phyloP scores from a whole-genome alignment of 2,888 invertebrate genomes.

The Pristionchus entomophagus region DNA sequence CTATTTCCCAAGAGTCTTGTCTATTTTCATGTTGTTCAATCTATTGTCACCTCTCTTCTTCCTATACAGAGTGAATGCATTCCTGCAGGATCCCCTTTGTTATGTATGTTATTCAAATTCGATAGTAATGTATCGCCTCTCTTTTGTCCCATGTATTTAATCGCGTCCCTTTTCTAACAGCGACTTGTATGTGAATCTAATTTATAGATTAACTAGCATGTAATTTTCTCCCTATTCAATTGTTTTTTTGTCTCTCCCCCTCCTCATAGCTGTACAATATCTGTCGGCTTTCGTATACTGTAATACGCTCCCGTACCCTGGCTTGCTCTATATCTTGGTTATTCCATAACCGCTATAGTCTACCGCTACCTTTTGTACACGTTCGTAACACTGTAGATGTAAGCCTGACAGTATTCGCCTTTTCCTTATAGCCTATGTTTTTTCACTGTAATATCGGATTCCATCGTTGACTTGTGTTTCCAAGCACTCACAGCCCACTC shows the following conservation, averaged over 20 bases:
- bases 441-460: not conserved
- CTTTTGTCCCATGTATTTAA: not conserved
- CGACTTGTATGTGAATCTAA: slow-evolving; percentile 13
- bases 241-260: not conserved
- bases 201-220: slow-evolving; percentile 31
- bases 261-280: slow-evolving; percentile 28
- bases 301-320: slow-evolving; percentile 3
- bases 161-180: not conserved
- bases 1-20: slow-evolving; percentile 25
- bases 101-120: not conserved
- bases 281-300: slow-evolving; percentile 25
- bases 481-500: not conserved
- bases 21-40: slow-evolving; percentile 7
- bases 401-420: not conserved
- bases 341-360: not conserved
- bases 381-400: not conserved
- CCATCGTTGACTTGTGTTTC: not conserved
- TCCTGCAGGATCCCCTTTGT: not conserved
- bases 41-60: not conserved
- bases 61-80: not conserved
- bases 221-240: not conserved
- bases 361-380: not conserved
- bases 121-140: not conserved
- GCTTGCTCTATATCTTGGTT: not conserved
- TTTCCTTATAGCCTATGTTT: not conserved